phyloP scores from a whole-genome alignment of 1,140 invertebrate species.

The Drosophila burlai region DNA sequence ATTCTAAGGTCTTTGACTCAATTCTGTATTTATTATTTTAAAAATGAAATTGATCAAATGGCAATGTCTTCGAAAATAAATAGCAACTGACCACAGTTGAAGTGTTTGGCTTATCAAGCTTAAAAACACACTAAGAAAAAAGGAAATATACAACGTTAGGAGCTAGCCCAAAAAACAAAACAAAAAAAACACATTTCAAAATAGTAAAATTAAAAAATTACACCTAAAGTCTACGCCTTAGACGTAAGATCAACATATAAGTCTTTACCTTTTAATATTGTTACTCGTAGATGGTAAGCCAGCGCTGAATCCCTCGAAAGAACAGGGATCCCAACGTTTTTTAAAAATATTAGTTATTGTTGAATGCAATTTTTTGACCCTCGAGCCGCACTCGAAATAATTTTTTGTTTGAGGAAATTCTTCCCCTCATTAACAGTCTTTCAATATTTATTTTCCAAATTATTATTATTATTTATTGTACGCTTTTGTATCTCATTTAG shows the following conservation, averaged over 20 bases:
- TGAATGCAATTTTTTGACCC: conserved; percentile 30
- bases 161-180: conserved; percentile 40
- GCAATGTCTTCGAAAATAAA: conserved; percentile 18
- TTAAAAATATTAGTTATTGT: conserved; percentile 36
- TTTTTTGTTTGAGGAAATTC: background rate
- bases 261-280: conserved; percentile 42
- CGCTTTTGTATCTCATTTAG: conserved; percentile 46
- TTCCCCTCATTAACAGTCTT: conserved; percentile 14
- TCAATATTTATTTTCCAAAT: conserved; percentile 46
- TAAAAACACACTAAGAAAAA: conserved; percentile 24
- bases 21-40: conserved; percentile 30
- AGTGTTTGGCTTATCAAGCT: conserved; percentile 44
- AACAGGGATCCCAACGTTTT: conserved; percentile 13
- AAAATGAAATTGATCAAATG: conserved; percentile 20
- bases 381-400: conserved; percentile 26
- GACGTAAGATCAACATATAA: conserved; percentile 40
- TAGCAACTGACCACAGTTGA: conserved; percentile 13
- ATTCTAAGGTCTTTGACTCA: background rate
- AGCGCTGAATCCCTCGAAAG: background rate
- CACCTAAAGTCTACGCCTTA: conserved; percentile 21
- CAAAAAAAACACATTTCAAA: conserved; percentile 38
- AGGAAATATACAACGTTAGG: conserved; percentile 44
- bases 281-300: conserved; percentile 43
- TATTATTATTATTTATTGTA: conserved; percentile 53
- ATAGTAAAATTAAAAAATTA: conserved; percentile 66